phyloP scores from a whole-genome alignment of 2,113 vertebrate genomes.

The Kryptolebias marmoratus region DNA sequence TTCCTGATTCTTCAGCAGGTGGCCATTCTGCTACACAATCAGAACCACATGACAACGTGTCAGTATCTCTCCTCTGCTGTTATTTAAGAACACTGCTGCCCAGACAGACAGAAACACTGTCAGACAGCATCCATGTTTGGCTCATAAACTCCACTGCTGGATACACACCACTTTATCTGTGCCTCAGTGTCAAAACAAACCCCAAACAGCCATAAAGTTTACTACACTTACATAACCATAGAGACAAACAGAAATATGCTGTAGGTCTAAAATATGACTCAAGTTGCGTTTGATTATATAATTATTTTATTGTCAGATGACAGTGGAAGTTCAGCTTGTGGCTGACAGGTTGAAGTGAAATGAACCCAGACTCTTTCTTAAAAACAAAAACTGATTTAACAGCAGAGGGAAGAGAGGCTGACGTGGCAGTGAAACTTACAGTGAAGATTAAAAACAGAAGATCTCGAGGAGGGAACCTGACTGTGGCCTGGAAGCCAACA shows the following conservation, averaged over 20 bases:
- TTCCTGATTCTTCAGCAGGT: neutral
- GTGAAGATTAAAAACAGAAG: no score
- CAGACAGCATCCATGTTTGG: constrained; percentile 18
- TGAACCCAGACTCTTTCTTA: no score
- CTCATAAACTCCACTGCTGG: constrained; percentile 50
- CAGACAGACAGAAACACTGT: constrained; percentile 31
- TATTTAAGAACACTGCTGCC: constrained; percentile 22
- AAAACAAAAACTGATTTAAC: no score
- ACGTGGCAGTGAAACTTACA: no score
- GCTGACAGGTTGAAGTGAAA: no score
- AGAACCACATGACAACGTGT: constrained; percentile 12
- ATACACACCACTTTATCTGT: constrained; percentile 52
- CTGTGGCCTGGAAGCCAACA: no score
- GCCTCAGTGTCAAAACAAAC: constrained; percentile 50
- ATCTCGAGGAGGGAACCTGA: no score
- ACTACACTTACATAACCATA: constrained; percentile 29
- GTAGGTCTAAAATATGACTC: neutral
- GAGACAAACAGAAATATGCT: neutral
- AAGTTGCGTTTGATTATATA: neutral
- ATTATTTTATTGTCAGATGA: neutral
- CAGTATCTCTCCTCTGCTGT: constrained; percentile 14
- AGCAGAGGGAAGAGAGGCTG: no score
- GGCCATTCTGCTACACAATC: constrained; percentile 6
- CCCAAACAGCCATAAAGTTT: constrained; percentile 36
- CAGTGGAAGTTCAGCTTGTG: neutral